phyloP scores from a whole-genome alignment of 1,140 invertebrate species.

The Brachionus paranguensis region DNA sequence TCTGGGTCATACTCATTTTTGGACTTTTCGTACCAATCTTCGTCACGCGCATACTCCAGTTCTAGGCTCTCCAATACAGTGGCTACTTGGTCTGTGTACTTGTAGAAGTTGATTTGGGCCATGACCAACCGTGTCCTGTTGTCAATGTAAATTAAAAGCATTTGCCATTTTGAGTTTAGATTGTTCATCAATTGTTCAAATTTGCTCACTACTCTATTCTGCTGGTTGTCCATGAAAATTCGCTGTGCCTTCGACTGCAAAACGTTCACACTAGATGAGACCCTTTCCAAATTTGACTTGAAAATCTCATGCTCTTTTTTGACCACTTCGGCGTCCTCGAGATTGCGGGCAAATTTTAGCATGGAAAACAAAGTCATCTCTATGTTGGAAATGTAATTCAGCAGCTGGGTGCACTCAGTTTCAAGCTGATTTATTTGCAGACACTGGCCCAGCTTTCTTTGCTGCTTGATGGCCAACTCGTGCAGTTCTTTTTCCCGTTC shows the following conservation, averaged over 20 bases:
- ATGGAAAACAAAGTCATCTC: constrained; percentile 89
- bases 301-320: constrained; percentile 93
- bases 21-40: constrained; percentile 77
- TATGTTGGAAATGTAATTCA: constrained; percentile 62
- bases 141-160: constrained; percentile 88
- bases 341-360: constrained; percentile 78
- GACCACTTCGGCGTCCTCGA: constrained; percentile 83
- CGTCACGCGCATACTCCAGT: constrained; percentile 84
- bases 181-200: constrained; percentile 61
- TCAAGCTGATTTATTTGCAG: constrained; percentile 89
- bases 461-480: constrained; percentile 79
- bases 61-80: constrained; percentile 90
- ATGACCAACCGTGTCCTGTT: constrained; percentile 91
- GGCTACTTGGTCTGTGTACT: constrained; percentile 91
- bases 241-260: constrained; percentile 51
- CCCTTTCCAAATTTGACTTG: constrained; percentile 65
- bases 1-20: constrained; percentile 50
- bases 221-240: constrained; percentile 52
- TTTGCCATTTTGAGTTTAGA: constrained; percentile 89
- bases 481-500: constrained; percentile 87
- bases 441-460: constrained; percentile 80
- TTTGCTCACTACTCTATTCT: constrained; percentile 41
- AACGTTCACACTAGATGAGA: constrained; percentile 21
- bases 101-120: constrained; percentile 92
- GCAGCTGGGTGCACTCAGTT: constrained; percentile 76